phyloP scores from a whole-genome alignment of 2,797 vertebrate species.

The Poliocrania exsul region DNA sequence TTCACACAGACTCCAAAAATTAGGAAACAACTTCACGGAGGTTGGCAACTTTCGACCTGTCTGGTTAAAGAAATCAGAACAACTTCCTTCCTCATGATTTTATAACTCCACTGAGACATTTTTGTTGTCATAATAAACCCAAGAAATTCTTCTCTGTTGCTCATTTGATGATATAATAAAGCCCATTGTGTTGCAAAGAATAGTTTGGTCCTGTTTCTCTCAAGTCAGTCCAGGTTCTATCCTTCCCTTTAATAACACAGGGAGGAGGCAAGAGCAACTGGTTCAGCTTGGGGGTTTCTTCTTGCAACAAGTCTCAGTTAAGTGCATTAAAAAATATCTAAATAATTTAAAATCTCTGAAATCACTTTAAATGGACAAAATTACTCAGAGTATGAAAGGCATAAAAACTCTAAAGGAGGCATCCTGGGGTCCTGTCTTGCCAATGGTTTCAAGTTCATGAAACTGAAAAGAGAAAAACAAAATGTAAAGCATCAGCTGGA shows the following conservation, averaged over 20 bases:
- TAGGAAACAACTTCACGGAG: slow-evolving; percentile 14
- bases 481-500: not conserved
- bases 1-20: slow-evolving; percentile 24
- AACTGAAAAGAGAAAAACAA: not conserved
- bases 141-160: not conserved
- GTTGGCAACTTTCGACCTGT: not conserved
- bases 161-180: not conserved
- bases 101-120: not conserved
- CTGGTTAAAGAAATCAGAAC: slow-evolving; percentile 18
- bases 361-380: not conserved
- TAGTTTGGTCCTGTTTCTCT: not conserved
- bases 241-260: not conserved
- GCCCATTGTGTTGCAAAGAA: not conserved
- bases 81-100: not conserved
- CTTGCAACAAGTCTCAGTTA: not conserved
- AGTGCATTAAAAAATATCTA: not conserved
- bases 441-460: not conserved
- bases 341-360: not conserved
- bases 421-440: not conserved
- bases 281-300: not conserved
- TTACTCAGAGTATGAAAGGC: not conserved
- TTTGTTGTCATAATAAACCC: not conserved
- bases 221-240: not conserved
- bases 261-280: not conserved
- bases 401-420: not conserved